Base-by-base conservation (phyloP, 2,797 vertebrate species). In the Anguilla megastoma region DNA sequence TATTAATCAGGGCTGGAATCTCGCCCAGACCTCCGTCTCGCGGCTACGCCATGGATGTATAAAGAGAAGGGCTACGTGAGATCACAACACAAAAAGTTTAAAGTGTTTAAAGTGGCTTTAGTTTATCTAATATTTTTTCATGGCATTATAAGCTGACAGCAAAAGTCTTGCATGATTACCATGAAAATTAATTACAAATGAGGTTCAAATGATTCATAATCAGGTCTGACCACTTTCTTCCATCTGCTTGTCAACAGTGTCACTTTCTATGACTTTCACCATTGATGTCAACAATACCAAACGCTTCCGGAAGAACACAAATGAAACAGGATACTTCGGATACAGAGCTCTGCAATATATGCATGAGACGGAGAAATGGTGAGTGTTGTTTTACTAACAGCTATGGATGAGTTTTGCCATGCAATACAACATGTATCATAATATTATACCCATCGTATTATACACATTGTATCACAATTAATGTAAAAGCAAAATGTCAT, bases 281-380 rank as follows among this genome's bases (percentile, higher is more conserved):
- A 79, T 79, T 18, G 74, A 79, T 79, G 74, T 45, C 6, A 21
- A 18, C 74, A 41, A 79, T 41, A 41, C 74, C 74, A 79, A 79
- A 41, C 24, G 5, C 36, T 79, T 79, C 74, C 24, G 14, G 21
- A 36, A 2, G 36, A 45, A 79, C 30, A 41, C 74, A 0, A 0
- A 18, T 0, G 36, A 79, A 36, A 79, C 74, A 21, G 74, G 16
- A 41, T 79, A 79, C 36, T 79, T 79, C 21, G 74, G 74, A 79
- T 79, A 79, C 74, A 41, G 45, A 79, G 74, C 33, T 45, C 74
- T 79, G 16, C 74, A 79, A 36, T 79, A 41, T 79, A 79, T 36
- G 33, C 14, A 79, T 7, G 74, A 10, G 12, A 41, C 1, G 5
- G 74, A 41, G 16, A 79, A 79, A 79, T 79, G 74, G 74, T 79